These are phyloP conservation scores for Parasteatoda tepidariorum DNA, from an alignment of 1,140 invertebrate species.

Conservation along the genomic window DNA sequence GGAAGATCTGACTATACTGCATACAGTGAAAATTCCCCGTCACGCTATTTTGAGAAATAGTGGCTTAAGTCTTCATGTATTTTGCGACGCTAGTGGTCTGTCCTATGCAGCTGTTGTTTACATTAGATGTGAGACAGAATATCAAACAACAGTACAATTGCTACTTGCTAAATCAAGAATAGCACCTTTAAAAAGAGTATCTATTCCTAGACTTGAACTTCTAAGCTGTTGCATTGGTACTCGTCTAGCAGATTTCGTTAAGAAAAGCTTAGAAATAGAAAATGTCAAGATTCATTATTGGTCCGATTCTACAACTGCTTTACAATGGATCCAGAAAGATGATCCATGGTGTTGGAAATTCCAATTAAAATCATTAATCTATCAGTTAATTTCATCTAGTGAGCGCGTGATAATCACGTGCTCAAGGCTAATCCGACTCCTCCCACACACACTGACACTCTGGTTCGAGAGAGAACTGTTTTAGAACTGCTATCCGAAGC, in stretches of 20 bases:
- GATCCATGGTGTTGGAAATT: conserved; percentile 5
- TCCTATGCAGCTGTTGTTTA: not conserved
- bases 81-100: not conserved
- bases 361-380: no score
- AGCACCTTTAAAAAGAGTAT: not conserved
- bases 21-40: not conserved
- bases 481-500: no score
- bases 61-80: not conserved
- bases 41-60: not conserved
- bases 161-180: not conserved
- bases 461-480: no score
- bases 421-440: no score
- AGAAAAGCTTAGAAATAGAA: not conserved
- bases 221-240: not conserved
- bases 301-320: not conserved
- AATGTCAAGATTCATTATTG: not conserved
- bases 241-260: not conserved
- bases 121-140: not conserved
- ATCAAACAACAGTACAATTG: not conserved
- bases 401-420: no score
- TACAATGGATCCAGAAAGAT: not conserved
- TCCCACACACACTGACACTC: no score
- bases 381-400: no score
- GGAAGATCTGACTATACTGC: not conserved
- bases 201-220: not conserved